Conservation (phyloP, 2,888 invertebrate genomes). For the Drosophila nr. perissopoda region DNA sequence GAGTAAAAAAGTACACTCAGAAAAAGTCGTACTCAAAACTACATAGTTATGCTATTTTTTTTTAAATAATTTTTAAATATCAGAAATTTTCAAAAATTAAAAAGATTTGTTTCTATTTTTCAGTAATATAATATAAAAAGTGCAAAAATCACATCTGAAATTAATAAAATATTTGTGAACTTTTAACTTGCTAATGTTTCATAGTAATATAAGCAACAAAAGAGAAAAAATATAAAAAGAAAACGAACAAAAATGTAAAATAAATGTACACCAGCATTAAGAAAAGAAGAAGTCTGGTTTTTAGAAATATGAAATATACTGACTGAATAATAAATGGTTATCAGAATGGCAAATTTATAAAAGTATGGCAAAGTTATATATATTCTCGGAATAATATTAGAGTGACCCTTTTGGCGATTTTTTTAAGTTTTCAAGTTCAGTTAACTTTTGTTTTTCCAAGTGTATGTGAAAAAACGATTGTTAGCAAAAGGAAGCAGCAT, state of each 20-base stretch:
- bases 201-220: too few species aligned
- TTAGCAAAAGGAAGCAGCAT: slow-evolving; percentile 32
- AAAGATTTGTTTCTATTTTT: neutral
- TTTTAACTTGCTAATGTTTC: too few species aligned
- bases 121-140: neutral
- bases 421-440: too few species aligned
- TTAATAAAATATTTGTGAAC: too few species aligned
- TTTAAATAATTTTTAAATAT: neutral
- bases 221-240: too few species aligned
- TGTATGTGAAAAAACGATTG: neutral
- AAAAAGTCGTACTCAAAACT: neutral
- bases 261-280: too few species aligned
- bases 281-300: too few species aligned
- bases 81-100: neutral
- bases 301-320: neutral
- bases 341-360: neutral
- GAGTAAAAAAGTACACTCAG: too few species aligned
- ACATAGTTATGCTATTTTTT: neutral
- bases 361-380: neutral
- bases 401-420: neutral
- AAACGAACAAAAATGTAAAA: too few species aligned
- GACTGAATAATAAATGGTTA: neutral
- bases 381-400: neutral
- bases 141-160: too few species aligned
- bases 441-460: neutral